Percentiles rank a stretch among this genome's conserved stretches.
Evolutionary conservation across 2,797 vertebrate genomes (phyloP).

Genomic region (Poecilia velifera): DNA sequence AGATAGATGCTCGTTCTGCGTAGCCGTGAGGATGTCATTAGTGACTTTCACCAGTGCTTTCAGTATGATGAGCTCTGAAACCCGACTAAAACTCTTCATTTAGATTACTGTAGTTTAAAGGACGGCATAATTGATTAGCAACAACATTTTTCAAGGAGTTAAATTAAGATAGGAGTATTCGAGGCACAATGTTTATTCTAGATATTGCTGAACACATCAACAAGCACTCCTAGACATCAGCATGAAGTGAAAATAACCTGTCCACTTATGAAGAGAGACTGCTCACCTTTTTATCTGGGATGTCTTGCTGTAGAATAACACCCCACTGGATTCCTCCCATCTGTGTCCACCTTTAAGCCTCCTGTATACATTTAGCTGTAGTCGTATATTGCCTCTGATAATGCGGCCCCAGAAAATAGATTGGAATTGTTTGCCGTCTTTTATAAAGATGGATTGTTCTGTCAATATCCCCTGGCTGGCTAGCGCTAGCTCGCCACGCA

Average conservation of each 20-base stretch:
- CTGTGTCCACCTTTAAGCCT: conserved; percentile 23
- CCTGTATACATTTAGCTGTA: conserved; percentile 89
- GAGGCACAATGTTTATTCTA: conserved; percentile 77
- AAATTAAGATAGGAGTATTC: conserved; percentile 50
- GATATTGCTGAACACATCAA: conserved; percentile 85
- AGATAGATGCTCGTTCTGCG: background rate
- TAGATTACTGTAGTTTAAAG: background rate
- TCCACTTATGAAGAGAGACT: conserved; percentile 80
- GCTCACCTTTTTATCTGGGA: conserved; percentile 39
- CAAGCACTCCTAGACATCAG: conserved; percentile 82
- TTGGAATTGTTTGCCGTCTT: conserved; percentile 94
- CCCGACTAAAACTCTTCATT: background rate
- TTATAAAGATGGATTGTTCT: conserved; percentile 97
- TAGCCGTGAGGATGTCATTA: background rate
- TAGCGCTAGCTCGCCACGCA: conserved; percentile 85
- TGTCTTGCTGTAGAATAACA: conserved; percentile 46
- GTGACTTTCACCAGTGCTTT: background rate
- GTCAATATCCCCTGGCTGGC: conserved; percentile 92
- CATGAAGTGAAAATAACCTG: conserved; percentile 87
- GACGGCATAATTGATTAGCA: background rate
- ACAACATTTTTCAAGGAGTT: background rate
- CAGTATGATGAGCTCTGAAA: background rate
- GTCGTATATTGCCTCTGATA: conserved; percentile 91
- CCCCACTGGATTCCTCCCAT: background rate
- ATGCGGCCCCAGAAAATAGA: conserved; percentile 92